phyloP scores from a whole-genome alignment of 2,113 vertebrate species.

The Rhinoderma darwinii region DNA sequence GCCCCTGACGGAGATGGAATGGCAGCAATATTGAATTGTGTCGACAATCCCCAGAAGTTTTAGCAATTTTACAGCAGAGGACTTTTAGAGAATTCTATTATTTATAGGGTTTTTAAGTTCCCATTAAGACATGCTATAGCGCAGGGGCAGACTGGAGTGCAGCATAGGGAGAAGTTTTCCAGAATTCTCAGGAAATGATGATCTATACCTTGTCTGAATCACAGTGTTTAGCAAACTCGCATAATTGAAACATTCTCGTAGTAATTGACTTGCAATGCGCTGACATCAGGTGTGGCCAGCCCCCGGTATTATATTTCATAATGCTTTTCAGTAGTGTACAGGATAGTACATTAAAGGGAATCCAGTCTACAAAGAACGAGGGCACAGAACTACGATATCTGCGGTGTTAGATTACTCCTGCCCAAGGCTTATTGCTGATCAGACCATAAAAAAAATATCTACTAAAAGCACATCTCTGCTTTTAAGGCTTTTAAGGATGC shows the following conservation, averaged over 20 bases:
- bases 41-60: too few species aligned
- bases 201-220: background rate
- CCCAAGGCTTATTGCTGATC: constrained; percentile 66
- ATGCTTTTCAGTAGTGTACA: constrained; percentile 4
- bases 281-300: constrained; percentile 51
- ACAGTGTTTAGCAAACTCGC: background rate
- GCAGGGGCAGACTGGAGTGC: background rate
- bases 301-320: constrained; percentile 40
- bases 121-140: too few species aligned
- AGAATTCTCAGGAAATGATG: background rate
- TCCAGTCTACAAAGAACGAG: constrained; percentile 50
- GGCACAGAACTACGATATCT: constrained; percentile 63
- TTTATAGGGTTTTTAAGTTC: too few species aligned
- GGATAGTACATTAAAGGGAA: constrained; percentile 48
- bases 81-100: too few species aligned
- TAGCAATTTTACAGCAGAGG: too few species aligned
- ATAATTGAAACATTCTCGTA: constrained; percentile 44
- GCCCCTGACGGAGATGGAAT: too few species aligned
- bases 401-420: constrained; percentile 70
- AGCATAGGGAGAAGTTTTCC: background rate
- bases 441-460: constrained; percentile 67
- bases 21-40: too few species aligned
- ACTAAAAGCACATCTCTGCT: constrained; percentile 59
- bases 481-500: constrained; percentile 63
- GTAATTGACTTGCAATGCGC: constrained; percentile 42